Conservation (phyloP, 1,140 invertebrate species). For the Whitmania pigra region DNA sequence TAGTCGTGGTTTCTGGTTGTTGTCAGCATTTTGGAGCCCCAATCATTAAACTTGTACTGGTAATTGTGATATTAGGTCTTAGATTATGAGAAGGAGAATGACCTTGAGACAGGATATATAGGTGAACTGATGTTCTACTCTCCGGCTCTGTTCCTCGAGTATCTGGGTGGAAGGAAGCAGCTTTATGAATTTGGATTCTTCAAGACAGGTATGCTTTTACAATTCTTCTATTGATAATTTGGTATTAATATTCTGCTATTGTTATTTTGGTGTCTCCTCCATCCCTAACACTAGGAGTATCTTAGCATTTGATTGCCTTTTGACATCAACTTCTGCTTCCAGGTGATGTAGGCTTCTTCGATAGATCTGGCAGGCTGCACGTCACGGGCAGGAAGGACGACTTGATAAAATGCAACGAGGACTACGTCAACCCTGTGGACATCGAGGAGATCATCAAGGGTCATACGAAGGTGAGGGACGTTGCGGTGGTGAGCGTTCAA, state of each 20-base stretch:
- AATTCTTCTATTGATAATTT: no score
- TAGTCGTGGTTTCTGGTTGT: no score
- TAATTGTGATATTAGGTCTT: no score
- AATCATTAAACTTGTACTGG: neutral
- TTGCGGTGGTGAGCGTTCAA: neutral
- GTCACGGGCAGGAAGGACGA: neutral
- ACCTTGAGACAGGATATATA: neutral
- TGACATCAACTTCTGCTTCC: no score
- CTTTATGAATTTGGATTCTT: neutral
- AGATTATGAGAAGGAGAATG: no score
- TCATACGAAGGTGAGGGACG: neutral
- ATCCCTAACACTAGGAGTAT: no score
- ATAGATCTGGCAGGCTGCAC: neutral
- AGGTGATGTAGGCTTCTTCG: neutral
- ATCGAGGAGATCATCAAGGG: neutral
- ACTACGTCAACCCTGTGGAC: neutral
- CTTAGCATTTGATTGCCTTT: no score
- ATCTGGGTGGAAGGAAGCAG: neutral
- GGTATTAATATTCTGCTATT: no score
- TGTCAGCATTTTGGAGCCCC: no score
- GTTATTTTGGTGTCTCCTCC: no score
- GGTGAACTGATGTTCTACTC: neutral
- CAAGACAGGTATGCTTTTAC: neutral
- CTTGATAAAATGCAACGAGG: neutral
- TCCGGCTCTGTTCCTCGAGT: neutral